Base-by-base conservation (phyloP, 2,888 invertebrate species). In the Plagodis dolabraria region DNA sequence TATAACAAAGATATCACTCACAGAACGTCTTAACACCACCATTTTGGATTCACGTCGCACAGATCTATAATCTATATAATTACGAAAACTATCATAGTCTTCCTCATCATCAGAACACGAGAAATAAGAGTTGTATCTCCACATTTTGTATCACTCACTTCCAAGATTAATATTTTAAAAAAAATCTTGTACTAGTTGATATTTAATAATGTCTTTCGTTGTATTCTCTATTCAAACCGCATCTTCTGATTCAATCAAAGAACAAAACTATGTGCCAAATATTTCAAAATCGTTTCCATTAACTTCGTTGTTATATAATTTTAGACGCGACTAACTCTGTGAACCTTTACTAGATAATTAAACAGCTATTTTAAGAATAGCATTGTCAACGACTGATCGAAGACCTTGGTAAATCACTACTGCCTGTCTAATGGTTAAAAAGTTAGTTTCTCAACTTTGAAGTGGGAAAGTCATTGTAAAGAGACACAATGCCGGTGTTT, bases 21-120 rank as follows among this genome's bases (percentile, higher is more conserved):
- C 89, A 77, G 83, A 63, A 63, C 76, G 77, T 9, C 77, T 76
- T 22, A 89, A 76, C 49, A 89, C 64, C 9, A 84, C 57, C 71
- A 89, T 80, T 76, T 87, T 89, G 0, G 86, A 87, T 65, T 85
- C 83, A 0, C 87, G 80, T 11, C 90, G 75, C 33, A 88, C 67
- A 47, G 67, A 80, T 40, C 76, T 82, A 56, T 84, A 89, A 48
- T 79, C 79, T 40, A 71, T 76, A 6, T 72, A 72, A 5, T 38
- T 48, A 11, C 47, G 43, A 33, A 11, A 36, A 65, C 62, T 75
- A 66, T 75, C 79, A 22, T 80, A 72, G 4, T 79, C 72, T 2
- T 79, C 80, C n/a, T 82, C 83, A 8, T 81, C 73, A 5, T 80
- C 82, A 0, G 80, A 77, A 66, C 68, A 76, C 10, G 82, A 69